Base-by-base conservation (phyloP, 2,797 vertebrate genomes). In the Myotis myotis region DNA sequence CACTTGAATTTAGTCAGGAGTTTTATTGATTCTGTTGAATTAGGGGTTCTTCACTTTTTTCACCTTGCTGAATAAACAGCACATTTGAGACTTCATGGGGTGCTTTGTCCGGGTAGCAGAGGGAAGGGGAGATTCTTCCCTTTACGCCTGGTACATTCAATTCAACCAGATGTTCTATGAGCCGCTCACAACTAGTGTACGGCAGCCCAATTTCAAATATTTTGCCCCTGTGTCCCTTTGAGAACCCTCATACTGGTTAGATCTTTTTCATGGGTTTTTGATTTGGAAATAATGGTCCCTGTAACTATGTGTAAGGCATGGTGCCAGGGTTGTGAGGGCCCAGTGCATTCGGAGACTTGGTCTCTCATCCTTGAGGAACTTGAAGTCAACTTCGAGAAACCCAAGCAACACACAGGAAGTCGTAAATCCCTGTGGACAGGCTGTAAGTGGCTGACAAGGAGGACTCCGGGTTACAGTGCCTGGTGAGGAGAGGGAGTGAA, bases 321-420 rank as follows among this genome's bases (percentile, higher is more conserved):
- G 64, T 28, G 25, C 41, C 8, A 13, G 44, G 23, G 3, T 7
- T 36, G 11, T 5, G 23, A 19, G 51, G 22, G 6, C 19, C 0
- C 41, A 16, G 2, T 20, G 41, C 47, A 17, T 87, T 44, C 76
- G 36, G 47, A 88, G 47, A 64, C 25, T 12, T 22, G 33, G 25
- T n/a, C n/a, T 66, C 79, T 75, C 71, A 49, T 74, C 84, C 20
- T 84, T 2, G 0, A 51, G 28, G 75, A 92, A 85, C 60, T 75
- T 72, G 68, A 92, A 83, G 78, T 88, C 25, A 91, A 85, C 68
- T 64, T 95, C 30, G 38, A 89, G 80, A 91, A 95, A 86, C 25
- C 60, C 25, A 8, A 51, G 22, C 51, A 72, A 53, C 23, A n/a
- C 70, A 38, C 71, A 47, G 72, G 49, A 96, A 89, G 78, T 80